phyloP scores from a whole-genome alignment of 2,888 invertebrate species.

The Pardosa pseudoannulata region DNA sequence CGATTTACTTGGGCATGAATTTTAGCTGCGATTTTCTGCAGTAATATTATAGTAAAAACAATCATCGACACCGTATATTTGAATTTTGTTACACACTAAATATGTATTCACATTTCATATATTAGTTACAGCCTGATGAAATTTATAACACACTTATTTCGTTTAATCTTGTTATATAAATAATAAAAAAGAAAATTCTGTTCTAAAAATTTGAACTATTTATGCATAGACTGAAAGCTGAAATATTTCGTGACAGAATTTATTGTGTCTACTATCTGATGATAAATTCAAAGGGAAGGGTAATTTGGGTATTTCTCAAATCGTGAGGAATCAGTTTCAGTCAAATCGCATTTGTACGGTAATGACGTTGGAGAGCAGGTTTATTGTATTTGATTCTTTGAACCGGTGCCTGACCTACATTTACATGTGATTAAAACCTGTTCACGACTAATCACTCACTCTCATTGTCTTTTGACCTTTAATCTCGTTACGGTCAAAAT shows the following conservation, averaged over 20 bases:
- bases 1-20: no score
- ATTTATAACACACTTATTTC: no score
- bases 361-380: not conserved
- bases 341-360: not conserved
- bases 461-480: not conserved
- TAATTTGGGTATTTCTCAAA: not conserved
- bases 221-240: not conserved
- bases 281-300: not conserved
- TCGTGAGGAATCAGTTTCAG: not conserved
- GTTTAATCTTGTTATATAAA: no score
- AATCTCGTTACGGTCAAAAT: not conserved
- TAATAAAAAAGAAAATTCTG: not conserved
- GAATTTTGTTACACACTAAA: no score
- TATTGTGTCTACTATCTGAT: not conserved
- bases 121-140: no score
- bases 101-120: no score
- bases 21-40: no score
- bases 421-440: conserved; percentile 13
- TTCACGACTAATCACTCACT: not conserved
- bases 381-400: not conserved
- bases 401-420: not conserved
- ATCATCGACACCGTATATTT: no score
- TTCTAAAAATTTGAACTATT: not conserved
- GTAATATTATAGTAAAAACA: no score
- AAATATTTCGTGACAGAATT: not conserved